These are phyloP conservation scores for Grantiella picta DNA, from an alignment of 2,113 vertebrate species.

Conservation along the genomic window DNA sequence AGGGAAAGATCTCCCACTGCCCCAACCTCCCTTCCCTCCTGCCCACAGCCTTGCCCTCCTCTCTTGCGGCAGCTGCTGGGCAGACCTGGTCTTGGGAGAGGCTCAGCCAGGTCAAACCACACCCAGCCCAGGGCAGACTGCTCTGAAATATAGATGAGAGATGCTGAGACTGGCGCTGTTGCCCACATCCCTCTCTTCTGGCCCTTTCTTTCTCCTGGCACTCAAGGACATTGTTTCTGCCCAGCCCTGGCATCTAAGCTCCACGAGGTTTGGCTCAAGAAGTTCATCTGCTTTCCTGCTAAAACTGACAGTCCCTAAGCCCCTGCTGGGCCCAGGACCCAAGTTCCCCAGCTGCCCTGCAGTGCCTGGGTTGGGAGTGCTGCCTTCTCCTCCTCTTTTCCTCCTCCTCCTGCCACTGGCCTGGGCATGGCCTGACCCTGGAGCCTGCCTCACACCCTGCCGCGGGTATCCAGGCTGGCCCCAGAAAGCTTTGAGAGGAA, in stretches of 20 bases:
- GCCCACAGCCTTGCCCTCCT: background rate
- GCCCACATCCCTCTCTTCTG: background rate
- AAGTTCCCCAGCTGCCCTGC: background rate
- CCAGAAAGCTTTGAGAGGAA: background rate
- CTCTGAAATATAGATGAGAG: background rate
- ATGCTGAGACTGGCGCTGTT: background rate
- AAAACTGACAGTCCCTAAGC: background rate
- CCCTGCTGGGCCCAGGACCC: background rate
- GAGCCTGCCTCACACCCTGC: background rate
- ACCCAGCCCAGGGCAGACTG: background rate
- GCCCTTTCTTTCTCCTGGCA: background rate
- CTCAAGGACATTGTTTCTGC: background rate
- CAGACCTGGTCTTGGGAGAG: background rate
- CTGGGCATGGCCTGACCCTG: background rate
- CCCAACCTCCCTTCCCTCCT: background rate
- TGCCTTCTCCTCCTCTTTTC: background rate
- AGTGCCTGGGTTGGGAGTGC: background rate
- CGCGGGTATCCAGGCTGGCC: background rate
- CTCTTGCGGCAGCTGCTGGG: background rate
- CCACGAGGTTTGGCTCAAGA: background rate
- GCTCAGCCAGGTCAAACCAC: background rate
- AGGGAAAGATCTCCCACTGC: background rate
- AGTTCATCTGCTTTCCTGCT: background rate
- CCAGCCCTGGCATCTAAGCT: background rate
- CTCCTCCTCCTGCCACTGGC: background rate